Conservation (phyloP, 2,888 invertebrate species). For the Ernsta delagoae region DNA sequence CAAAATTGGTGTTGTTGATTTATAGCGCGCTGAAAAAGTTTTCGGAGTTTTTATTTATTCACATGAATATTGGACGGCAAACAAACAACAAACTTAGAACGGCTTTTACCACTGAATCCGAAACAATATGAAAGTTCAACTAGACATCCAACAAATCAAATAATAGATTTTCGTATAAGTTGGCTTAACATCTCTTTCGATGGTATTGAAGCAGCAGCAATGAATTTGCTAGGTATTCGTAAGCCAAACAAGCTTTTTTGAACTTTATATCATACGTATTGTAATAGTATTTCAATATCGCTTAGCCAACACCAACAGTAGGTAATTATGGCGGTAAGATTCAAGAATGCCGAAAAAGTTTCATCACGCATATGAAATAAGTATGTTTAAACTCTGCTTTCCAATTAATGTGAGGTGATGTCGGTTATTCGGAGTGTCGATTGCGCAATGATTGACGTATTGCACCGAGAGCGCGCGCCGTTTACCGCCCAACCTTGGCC, state of each 20-base stretch:
- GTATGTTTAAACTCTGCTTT: constrained; percentile 17
- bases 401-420: constrained; percentile 15
- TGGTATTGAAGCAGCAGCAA: too few relatives aligned
- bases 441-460: constrained; percentile 33
- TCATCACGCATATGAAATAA: constrained; percentile 13
- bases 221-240: too few relatives aligned
- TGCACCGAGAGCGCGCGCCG: constrained; percentile 27
- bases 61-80: constrained; percentile 8
- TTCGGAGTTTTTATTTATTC: constrained; percentile 7
- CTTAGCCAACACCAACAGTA: neutral
- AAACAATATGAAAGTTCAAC: neutral
- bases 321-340: neutral
- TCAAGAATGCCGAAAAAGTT: constrained; percentile 12
- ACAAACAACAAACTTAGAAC: constrained; percentile 5
- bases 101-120: neutral
- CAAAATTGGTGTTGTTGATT: constrained; percentile 24
- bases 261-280: neutral
- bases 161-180: too few relatives aligned
- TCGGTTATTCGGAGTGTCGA: constrained; percentile 1
- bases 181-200: neutral
- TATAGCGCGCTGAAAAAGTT: constrained; percentile 16
- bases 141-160: too few relatives aligned
- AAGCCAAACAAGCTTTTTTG: neutral
- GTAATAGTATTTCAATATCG: neutral
- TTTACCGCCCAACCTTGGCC: constrained; percentile 33